Base-by-base conservation (phyloP, 2,888 invertebrate genomes). In the Gordius sp. region DNA sequence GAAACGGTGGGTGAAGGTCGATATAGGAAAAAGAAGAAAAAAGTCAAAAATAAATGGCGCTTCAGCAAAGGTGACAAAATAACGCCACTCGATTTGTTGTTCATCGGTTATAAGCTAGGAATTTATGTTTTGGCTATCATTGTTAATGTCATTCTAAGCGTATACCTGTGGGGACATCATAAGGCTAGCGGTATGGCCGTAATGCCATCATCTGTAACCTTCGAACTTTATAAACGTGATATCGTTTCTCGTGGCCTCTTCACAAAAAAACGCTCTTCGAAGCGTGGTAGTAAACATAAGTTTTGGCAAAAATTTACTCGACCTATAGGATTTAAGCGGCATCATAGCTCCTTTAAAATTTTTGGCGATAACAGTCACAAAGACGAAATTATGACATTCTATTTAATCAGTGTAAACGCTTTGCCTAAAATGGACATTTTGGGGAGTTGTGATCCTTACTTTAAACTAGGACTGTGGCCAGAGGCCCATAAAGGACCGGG, bases 381-480 rank as follows among this genome's bases (percentile, higher is more conserved):
- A 20, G 47, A 47, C 4, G n/a, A n/a, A 8, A 20, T 20, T 23
- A 20, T 47, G 20, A 23, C 20, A 4, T 20, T 47, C 20, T 23
- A 20, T 4, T 20, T 47, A 4, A 47, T 47, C 13, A 47, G 47
- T 23, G 20, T 47, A 8, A 47, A 47, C 47, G 13, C 47, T 4
- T 47, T 47, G 20, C 47, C 47, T 4, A 47, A 47, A 47, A 47
- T 47, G 47, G 47, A 47, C 47, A 47, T 47, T 47, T 18, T 47
- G 47, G 47, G 47, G 47, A 47, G 47, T 23, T 47, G 47, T 20
- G 47, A 47, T 20, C 47, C 47, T 23, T 47, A 47, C 20, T 47
- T 47, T 20, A 47, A 47, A 23, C 47, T 47, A 23, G 47, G 47
- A 4, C 13, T 47, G 20, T 47, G 47, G 47, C 47, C 47, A 4